phyloP scores from a whole-genome alignment of 2,113 vertebrate species.

The Bujurquina vittata region DNA sequence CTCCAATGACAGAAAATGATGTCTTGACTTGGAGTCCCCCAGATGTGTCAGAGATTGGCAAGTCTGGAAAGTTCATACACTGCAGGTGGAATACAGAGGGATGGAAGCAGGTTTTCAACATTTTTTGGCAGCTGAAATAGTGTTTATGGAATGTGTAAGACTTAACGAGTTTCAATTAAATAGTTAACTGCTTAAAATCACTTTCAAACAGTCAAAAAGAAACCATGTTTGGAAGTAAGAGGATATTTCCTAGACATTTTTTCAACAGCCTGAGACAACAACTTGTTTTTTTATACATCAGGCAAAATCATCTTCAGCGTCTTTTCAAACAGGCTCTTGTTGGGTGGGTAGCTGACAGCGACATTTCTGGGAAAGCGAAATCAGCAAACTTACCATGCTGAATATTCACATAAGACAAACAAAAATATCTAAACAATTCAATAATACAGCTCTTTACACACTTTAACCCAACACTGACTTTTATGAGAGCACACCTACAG shows the following conservation, averaged over 20 bases:
- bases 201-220: background rate
- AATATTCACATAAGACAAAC: background rate
- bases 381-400: background rate
- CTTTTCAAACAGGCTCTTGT: too few species aligned
- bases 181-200: background rate
- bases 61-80: conserved; percentile 30
- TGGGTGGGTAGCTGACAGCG: background rate
- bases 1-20: conserved; percentile 68
- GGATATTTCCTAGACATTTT: too few species aligned
- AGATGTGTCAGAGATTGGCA: conserved; percentile 37
- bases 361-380: background rate
- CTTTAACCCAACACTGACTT: background rate
- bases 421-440: too few species aligned
- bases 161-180: background rate
- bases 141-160: background rate
- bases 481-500: conserved; percentile 31
- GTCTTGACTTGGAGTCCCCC: conserved; percentile 57
- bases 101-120: background rate
- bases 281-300: too few species aligned
- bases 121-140: background rate
- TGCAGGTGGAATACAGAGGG: conserved; percentile 4
- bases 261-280: too few species aligned
- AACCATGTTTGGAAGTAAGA: background rate
- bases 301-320: too few species aligned
- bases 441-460: too few species aligned